Percentiles rank a stretch among this genome's conserved stretches.
Evolutionary conservation across 2,888 invertebrate species (phyloP).

Genomic region (Aporophyla nigra): DNA sequence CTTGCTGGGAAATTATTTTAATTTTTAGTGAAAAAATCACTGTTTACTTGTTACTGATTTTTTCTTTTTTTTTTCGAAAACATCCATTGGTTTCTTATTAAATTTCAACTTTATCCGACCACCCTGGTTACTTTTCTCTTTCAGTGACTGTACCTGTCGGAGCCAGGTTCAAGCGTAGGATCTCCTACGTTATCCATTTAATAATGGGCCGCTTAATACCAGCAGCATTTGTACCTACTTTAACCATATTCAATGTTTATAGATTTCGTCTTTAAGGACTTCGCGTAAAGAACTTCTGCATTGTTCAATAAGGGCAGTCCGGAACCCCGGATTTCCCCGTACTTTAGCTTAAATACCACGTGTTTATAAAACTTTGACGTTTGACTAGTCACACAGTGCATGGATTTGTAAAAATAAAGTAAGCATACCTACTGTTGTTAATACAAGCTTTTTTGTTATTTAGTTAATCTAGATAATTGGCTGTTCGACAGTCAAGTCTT

Average conservation of each 20-base stretch:
- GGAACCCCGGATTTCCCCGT: not conserved
- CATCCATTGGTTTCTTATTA: no score
- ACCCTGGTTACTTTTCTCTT: no score
- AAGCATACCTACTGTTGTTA: not conserved
- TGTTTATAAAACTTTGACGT: not conserved
- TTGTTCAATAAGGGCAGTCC: not conserved
- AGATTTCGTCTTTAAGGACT: not conserved
- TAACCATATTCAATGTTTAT: not conserved
- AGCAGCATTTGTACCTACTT: not conserved
- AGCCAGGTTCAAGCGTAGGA: no score
- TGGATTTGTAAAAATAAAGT: not conserved
- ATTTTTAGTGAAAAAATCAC: no score
- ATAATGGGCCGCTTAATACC: not conserved
- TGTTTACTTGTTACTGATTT: no score
- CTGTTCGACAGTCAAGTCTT: not conserved
- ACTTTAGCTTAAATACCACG: not conserved
- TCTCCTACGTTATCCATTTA: no score
- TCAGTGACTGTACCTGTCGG: no score
- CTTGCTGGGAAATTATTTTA: no score
- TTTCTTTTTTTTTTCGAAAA: no score
- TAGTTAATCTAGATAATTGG: not conserved
- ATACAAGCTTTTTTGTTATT: no score
- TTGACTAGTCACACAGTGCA: not conserved
- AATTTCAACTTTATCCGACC: no score
- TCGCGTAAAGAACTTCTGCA: not conserved